Evolutionary conservation across 2,797 vertebrate species (phyloP).

Genomic region (Vireo griseus): DNA sequence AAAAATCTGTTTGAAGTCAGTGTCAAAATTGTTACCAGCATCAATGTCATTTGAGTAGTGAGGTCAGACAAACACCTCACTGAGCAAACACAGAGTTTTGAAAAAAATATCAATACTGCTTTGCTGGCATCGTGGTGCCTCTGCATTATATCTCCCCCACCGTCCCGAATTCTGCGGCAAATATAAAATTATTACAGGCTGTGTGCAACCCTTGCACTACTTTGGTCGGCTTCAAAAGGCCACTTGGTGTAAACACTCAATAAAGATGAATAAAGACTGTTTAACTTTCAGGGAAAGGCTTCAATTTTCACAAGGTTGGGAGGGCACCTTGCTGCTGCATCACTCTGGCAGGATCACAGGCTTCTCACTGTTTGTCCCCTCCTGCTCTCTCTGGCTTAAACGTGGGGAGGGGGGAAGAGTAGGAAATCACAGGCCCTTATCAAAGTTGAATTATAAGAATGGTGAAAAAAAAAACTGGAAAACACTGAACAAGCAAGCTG

Average conservation of each 20-base stretch:
- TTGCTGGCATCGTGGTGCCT: not conserved
- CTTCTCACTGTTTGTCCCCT: not conserved
- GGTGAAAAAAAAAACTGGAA: not conserved
- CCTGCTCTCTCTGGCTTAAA: not conserved
- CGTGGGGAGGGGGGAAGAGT: not conserved
- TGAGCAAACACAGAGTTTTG: not conserved
- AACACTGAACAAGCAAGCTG: not conserved
- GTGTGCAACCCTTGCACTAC: not conserved
- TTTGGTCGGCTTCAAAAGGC: not conserved
- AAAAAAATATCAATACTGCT: not conserved
- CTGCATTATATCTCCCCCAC: not conserved
- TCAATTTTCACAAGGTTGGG: not conserved
- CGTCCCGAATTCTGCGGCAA: fast-evolving
- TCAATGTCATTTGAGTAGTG: not conserved
- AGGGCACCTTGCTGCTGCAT: not conserved
- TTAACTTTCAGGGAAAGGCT: constrained; percentile 4
- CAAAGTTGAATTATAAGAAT: not conserved
- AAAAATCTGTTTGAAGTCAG: not conserved
- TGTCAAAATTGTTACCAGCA: not conserved
- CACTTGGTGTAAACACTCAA: not conserved
- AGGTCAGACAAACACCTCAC: not conserved
- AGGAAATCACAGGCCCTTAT: not conserved
- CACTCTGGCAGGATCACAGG: not conserved
- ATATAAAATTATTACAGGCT: not conserved
- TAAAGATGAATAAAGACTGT: not conserved